Base-by-base conservation (phyloP, 2,888 invertebrate genomes). In the Drosophila incognita region DNA sequence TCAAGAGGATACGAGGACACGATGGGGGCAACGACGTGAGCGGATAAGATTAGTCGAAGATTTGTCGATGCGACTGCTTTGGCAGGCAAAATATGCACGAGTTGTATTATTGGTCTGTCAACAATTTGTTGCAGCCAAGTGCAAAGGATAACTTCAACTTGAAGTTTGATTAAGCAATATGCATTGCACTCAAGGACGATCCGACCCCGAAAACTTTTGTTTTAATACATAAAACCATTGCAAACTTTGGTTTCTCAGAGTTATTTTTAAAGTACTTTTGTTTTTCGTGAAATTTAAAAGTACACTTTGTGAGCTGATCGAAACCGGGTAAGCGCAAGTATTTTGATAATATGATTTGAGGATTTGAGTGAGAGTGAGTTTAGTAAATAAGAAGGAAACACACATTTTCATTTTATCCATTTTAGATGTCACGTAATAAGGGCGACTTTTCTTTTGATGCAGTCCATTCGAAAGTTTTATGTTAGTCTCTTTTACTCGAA, bases 111-210 rank as follows among this genome's bases (percentile, higher is more conserved):
- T 79, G 69, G 76, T 58, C 66, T 69, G 72, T 54, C 64, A 76
- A 80, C 81, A 58, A 71, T 80, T 80, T 71, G 59, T 53, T 70
- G 71, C 68, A 62, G 36, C 60, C 56, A 69, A 75, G 76, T 74
- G 58, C 60, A 75, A 64, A 49, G 52, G 46, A 48, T 46, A 29
- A 56, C 53, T 59, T 49, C 57, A 69, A 38, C 53, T 53, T 66
- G 24, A 63, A 58, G 60, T 69, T 77, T 70, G 57, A 11, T 67
- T 58, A 73, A 61, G 53, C 21, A 38, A 66, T 61, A 42, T 48
- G 31, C 52, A 48, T 24, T 24, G 18, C 13, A 40, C 60, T 48
- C 51, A 63, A 48, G 46, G 42, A 31, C n/a, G 24, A 52, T 35
- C 36, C 36, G 21, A 38, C 35, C 18, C 18, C 31, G 29, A 21